Base-by-base conservation (phyloP, 2,888 invertebrate genomes). In the Platynereis dumerilii region DNA sequence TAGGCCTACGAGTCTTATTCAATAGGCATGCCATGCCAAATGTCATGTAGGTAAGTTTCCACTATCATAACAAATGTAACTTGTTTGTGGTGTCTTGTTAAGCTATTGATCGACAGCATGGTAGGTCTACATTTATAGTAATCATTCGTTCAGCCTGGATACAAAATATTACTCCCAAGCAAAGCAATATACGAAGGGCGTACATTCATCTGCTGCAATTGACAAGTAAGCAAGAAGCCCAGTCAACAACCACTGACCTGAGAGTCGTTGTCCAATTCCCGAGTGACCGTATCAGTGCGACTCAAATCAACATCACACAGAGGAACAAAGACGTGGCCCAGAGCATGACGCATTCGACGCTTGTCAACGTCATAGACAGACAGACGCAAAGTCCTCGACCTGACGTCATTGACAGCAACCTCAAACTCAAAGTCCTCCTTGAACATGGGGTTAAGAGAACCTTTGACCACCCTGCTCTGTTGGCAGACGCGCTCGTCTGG, bases 291-390 rank as follows among this genome's bases (percentile, higher is more conserved):
- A 22, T 78, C 79, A 22, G 76, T 77, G 52, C 76, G 78, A 20
- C 70, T 72, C 2, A 81, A 65, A 66, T 83, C 80, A 29, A 79
- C 61, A 29, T 79, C 79, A 45, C 70, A 71, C 5, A 85, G 70
- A 0, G 77, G 74, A 27, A 83, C 73, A 22, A 80, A 69, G 56
- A 80, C 79, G 72, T 84, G 82, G 54, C 85, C 85, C 1, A 84
- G 72, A 1, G 80, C 77, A 65, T 81, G 80, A 45, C 83, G 80
- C 22, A 84, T 70, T 3, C 81, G 78, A 34, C 82, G 74, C 61
- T 75, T 78, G 72, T 85, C 85, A 15, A 83, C 79, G 71, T 83
- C 84, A 71, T 82, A 84, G 15, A 84, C 79, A 10, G 82, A 81
- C 53, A 85, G 75, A 28, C 80, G 73, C 22, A 83, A 64, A 17